Conservation (phyloP, 2,888 invertebrate genomes). For the Drosophila rubida region DNA sequence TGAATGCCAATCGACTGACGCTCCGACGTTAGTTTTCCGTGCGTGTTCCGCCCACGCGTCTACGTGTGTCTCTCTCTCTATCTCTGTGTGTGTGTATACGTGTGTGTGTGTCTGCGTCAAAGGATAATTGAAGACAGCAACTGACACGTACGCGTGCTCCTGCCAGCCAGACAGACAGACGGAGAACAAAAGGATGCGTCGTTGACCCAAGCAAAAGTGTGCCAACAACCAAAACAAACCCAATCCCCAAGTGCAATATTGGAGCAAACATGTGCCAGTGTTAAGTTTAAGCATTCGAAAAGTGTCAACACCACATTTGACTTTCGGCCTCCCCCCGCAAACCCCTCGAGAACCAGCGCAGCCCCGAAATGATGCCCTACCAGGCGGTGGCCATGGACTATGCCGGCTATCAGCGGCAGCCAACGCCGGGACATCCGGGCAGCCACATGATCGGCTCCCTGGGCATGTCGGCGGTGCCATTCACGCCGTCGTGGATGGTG, state of each 20-base stretch:
- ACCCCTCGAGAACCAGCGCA: not conserved
- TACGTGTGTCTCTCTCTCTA: slow-evolving; percentile 11
- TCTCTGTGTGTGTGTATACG: slow-evolving; percentile 39
- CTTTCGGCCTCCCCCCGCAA: not conserved
- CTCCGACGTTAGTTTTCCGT: slow-evolving; percentile 51
- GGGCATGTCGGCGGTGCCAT: slow-evolving; percentile 88
- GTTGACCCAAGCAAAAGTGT: slow-evolving; percentile 56
- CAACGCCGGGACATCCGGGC: slow-evolving; percentile 83
- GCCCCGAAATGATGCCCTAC: slow-evolving; percentile 90
- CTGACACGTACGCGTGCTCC: slow-evolving; percentile 73
- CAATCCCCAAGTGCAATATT: slow-evolving; percentile 37
- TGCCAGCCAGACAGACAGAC: slow-evolving; percentile 48
- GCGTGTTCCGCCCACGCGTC: slow-evolving; percentile 26
- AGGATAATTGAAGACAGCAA: slow-evolving; percentile 73
- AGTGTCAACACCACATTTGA: slow-evolving; percentile 18
- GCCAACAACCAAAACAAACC: slow-evolving; percentile 25
- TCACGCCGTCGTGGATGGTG: slow-evolving; percentile 98
- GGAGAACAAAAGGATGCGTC: slow-evolving; percentile 58
- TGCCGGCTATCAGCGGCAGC: slow-evolving; percentile 89
- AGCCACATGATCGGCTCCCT: slow-evolving; percentile 86
- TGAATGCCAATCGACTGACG: slow-evolving; percentile 71
- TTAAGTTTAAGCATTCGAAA: slow-evolving; percentile 18
- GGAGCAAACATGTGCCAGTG: slow-evolving; percentile 55
- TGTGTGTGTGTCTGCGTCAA: slow-evolving; percentile 32
- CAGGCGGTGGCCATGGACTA: slow-evolving; percentile 95